phyloP scores from a whole-genome alignment of 2,888 invertebrate genomes.

The Limnephilus rhombicus region DNA sequence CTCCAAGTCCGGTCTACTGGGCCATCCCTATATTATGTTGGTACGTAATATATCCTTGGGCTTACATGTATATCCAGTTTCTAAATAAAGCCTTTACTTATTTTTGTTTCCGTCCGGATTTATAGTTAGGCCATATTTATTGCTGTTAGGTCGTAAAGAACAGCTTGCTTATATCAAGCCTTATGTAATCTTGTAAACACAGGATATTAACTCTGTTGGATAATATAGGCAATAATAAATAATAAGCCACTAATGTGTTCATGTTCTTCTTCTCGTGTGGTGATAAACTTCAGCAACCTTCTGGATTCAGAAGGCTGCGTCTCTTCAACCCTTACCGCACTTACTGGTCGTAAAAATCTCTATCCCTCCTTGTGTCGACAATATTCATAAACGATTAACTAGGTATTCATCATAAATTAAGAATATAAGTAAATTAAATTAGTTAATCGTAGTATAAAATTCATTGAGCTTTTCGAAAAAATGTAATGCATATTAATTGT shows the following conservation, averaged over 20 bases:
- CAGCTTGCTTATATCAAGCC: neutral
- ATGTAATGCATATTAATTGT: too few relatives aligned
- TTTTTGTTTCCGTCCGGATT: constrained; percentile 29
- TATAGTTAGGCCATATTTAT: constrained; percentile 21
- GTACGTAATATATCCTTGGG: neutral
- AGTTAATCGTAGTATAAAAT: too few relatives aligned
- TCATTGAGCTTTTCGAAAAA: neutral
- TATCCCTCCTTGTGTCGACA: neutral
- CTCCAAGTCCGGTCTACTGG: neutral
- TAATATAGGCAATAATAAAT: neutral
- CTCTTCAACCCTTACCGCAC: neutral
- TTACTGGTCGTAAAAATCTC: neutral
- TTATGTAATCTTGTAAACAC: neutral
- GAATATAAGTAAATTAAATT: neutral
- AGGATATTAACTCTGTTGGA: neutral
- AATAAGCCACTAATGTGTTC: neutral
- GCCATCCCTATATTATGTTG: neutral
- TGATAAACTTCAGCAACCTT: neutral
- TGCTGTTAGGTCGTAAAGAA: constrained; percentile 40
- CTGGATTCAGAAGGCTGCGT: neutral
- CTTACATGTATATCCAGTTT: neutral
- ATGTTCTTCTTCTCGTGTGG: neutral
- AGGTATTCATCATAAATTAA: too few relatives aligned
- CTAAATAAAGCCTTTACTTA: constrained; percentile 16
- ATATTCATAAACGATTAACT: neutral